A percentile compares a stretch with the other conserved stretches of the same genome.
These are phyloP conservation scores for Tamias sibiricus DNA, from an alignment of 2,113 vertebrate species.

Conservation along the genomic window DNA sequence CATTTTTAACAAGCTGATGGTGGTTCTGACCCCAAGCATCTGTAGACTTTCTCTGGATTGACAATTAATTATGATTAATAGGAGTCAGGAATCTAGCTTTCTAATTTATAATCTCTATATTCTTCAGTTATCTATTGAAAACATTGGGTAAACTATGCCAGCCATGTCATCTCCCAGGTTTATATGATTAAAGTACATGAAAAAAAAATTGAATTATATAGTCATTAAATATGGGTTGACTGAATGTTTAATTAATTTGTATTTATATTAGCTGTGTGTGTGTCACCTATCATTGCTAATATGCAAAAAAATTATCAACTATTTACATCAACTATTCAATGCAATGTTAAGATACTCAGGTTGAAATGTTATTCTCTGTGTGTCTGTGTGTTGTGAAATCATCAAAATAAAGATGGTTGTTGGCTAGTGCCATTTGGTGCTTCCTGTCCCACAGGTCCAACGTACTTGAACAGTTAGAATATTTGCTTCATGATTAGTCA, in stretches of 20 bases:
- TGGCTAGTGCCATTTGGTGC: background rate
- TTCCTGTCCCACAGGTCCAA: background rate
- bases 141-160: background rate
- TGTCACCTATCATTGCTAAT: background rate
- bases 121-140: conserved; percentile 7
- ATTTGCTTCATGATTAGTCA: background rate
- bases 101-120: background rate
- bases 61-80: conserved; percentile 27
- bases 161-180: background rate
- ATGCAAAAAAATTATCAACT: background rate
- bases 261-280: background rate
- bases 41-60: background rate
- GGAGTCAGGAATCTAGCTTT: background rate
- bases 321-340: background rate
- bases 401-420: background rate
- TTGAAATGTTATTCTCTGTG: background rate
- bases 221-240: background rate
- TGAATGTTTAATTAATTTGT: background rate
- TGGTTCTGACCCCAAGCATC: background rate
- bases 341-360: background rate
- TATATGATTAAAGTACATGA: background rate
- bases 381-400: background rate
- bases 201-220: background rate
- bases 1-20: background rate
- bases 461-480: background rate